Evolutionary conservation across 2,113 vertebrate species (phyloP), one percentile per base, ranked within the genome.

Genomic region (Scolopax mira): DNA sequence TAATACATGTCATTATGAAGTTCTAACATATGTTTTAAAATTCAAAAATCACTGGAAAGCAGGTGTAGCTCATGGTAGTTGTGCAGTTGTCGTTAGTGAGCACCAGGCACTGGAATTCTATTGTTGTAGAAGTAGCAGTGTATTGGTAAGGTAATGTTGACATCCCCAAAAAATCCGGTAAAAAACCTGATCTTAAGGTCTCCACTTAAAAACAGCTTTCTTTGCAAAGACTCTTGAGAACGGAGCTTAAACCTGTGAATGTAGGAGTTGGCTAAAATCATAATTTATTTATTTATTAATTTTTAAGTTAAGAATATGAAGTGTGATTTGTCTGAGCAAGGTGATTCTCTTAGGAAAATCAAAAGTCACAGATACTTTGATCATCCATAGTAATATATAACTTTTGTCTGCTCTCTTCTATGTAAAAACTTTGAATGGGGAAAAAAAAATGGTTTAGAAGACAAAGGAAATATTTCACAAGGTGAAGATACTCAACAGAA

Each of bases 41-140:
- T 33, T 49, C 23, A 4, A 16, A 62, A 70, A 35, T 18, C 0
- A 6, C 1, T 18, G 6, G 1, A 2, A 27, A 54, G 27, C 3
- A 0, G 28, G 5, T 1, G 6, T 27, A 71, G 33, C 24, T 37
- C 18, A 2, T 37, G 14, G 71, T 66, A n/a, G 67, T 46, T 67
- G 51, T 55, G 30, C 22, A n/a, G 24, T 51, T n/a, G 28, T 31
- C 27, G 7, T 16, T 11, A 33, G 28, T 6, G 25, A 39, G 35
- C 28, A 13, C 8, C 12, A 33, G 16, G 7, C 49, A 31, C 64
- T 81, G 35, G 35, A 16, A 10, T 79, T 64, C 22, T 46, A 0
- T 15, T 10, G 41, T 13, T 30, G 14, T 6, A 18, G 44, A 54
- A 60, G 18, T 42, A 24, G 41, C 13, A 18, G 18, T 28, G 39